A percentile compares a stretch with the other conserved stretches of the same genome.
Evolutionary conservation across 2,113 vertebrate genomes (phyloP).

Genomic region (Falcunculus frontatus): DNA sequence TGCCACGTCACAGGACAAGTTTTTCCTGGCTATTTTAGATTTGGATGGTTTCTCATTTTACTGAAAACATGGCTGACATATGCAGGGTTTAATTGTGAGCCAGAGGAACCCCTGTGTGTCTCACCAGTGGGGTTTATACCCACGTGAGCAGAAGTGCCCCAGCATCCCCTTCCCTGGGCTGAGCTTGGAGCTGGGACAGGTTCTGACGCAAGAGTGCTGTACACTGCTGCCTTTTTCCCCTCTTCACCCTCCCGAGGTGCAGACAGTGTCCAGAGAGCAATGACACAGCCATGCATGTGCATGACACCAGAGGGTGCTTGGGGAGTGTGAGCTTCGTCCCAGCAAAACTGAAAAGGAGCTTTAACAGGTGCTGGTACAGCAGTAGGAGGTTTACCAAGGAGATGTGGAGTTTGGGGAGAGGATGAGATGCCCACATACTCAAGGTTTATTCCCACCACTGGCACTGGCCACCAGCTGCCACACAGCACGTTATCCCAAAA

Average conservation of each 20-base stretch:
- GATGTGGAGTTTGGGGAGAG: not conserved
- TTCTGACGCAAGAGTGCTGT: not conserved
- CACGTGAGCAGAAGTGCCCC: not conserved
- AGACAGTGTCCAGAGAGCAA: not conserved
- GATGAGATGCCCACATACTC: not conserved
- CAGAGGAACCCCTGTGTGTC: rapidly evolving
- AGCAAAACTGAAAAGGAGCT: not conserved
- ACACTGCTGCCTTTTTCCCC: not conserved
- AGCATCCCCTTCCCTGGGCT: not conserved
- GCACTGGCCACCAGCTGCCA: not conserved
- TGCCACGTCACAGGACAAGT: not conserved
- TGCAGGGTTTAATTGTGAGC: not conserved
- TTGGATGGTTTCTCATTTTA: not conserved
- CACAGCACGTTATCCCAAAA: rapidly evolving
- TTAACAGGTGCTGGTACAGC: not conserved
- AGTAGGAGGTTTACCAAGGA: not conserved
- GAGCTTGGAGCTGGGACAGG: not conserved
- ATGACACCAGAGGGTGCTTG: not conserved
- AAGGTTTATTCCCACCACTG: not conserved
- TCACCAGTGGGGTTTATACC: not conserved
- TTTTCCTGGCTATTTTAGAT: not conserved
- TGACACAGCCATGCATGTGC: rapidly evolving
- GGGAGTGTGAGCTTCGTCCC: not conserved
- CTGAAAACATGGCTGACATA: not conserved
- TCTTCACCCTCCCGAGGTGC: not conserved